Conservation (phyloP, 2,888 invertebrate genomes). For the Hermaeophaga mercurialis region DNA sequence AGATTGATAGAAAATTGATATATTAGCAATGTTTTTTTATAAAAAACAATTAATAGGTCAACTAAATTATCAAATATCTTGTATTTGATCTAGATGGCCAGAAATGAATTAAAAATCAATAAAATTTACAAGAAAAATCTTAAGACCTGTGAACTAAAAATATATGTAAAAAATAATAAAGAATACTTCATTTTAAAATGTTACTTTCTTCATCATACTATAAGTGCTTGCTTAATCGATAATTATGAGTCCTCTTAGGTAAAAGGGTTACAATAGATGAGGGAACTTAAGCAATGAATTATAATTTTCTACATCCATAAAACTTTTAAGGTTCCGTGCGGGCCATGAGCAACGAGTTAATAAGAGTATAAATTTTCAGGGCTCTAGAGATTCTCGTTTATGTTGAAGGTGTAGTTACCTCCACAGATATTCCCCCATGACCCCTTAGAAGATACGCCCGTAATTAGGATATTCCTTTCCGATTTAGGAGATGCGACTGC, state of each 20-base stretch:
- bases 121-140: no score
- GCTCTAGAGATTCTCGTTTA: slow-evolving; percentile 10
- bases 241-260: background rate
- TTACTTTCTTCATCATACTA: background rate
- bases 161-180: no score
- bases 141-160: no score
- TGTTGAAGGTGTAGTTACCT: slow-evolving; percentile 12
- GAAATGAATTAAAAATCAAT: no score
- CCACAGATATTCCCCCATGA: slow-evolving; percentile 6
- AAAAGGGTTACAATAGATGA: slow-evolving; percentile 12
- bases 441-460: background rate
- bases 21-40: no score
- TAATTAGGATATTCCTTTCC: no score
- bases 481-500: no score
- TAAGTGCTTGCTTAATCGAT: background rate
- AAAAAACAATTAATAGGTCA: no score
- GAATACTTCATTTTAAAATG: no score
- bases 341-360: slow-evolving; percentile 11
- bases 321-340: slow-evolving; percentile 8
- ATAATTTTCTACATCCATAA: slow-evolving; percentile 18
- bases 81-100: no score
- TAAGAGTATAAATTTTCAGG: slow-evolving; percentile 18
- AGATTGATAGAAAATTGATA: no score
- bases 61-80: no score
- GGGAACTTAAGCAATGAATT: slow-evolving; percentile 18